Conservation (phyloP, 2,888 invertebrate species). For the Melipona bicolor region DNA sequence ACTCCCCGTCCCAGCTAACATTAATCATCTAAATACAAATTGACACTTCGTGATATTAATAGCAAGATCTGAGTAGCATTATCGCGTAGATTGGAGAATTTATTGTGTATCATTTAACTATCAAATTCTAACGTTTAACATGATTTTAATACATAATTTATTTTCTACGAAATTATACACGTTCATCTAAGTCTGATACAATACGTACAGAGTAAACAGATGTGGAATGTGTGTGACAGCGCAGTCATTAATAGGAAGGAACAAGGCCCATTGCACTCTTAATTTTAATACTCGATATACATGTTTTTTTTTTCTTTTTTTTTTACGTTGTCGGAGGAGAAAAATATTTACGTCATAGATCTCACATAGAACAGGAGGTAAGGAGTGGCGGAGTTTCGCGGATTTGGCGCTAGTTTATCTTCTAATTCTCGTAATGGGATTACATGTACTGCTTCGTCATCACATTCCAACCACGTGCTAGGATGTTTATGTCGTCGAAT, state of each 20-base stretch:
- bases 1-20: slow-evolving; percentile 56
- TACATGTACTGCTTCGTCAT: slow-evolving; percentile 93
- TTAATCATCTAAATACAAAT: slow-evolving; percentile 65
- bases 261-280: slow-evolving; percentile 48
- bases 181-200: slow-evolving; percentile 54
- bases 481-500: slow-evolving; percentile 82
- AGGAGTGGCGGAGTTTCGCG: slow-evolving; percentile 92
- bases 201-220: slow-evolving; percentile 58
- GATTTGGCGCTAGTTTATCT: slow-evolving; percentile 90
- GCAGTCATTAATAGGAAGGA: slow-evolving; percentile 39
- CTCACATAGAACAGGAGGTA: slow-evolving; percentile 93
- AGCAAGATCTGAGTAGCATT: slow-evolving; percentile 33
- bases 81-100: slow-evolving; percentile 31
- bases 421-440: slow-evolving; percentile 92
- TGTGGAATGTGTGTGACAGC: slow-evolving; percentile 68
- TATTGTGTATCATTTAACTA: slow-evolving; percentile 39
- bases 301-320: not conserved
- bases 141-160: slow-evolving; percentile 55
- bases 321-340: slow-evolving; percentile 20
- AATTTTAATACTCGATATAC: slow-evolving; percentile 37
- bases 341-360: slow-evolving; percentile 75
- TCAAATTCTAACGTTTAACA: slow-evolving; percentile 51
- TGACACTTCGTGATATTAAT: slow-evolving; percentile 44
- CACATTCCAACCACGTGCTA: slow-evolving; percentile 93
- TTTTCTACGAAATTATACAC: slow-evolving; percentile 65